These are phyloP conservation scores for Coenobita brevimanus DNA, from an alignment of 1,140 invertebrate species.

Conservation along the genomic window DNA sequence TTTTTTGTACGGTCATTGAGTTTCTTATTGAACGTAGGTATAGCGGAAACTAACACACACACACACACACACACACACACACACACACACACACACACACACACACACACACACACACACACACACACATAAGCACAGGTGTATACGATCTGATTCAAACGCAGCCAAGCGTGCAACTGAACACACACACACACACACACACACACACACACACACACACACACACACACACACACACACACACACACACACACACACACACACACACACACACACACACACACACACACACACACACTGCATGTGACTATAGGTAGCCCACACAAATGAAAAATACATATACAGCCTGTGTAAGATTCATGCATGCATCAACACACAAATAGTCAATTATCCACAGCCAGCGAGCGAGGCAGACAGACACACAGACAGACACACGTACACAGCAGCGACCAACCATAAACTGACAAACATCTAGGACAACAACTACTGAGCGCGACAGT, in stretches of 20 bases:
- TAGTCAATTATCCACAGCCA: neutral
- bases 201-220: neutral
- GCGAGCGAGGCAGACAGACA: neutral
- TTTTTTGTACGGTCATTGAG: too few species aligned
- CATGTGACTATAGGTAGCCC: neutral
- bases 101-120: too few species aligned
- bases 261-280: neutral
- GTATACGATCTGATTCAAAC: too few species aligned
- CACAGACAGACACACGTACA: neutral
- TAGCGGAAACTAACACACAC: too few species aligned
- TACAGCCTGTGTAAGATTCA: neutral
- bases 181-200: neutral
- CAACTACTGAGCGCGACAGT: neutral
- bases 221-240: neutral
- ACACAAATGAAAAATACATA: neutral
- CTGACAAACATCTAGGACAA: neutral
- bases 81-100: too few species aligned
- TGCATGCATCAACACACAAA: neutral
- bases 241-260: neutral
- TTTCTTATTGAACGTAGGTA: too few species aligned
- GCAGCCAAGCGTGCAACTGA: too few species aligned
- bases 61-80: too few species aligned
- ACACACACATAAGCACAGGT: too few species aligned
- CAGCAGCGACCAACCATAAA: neutral
- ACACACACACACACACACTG: neutral